Percentiles rank a stretch among this genome's conserved stretches.
Evolutionary conservation across 2,888 invertebrate species (phyloP).

Genomic region (Diarsia mendica): DNA sequence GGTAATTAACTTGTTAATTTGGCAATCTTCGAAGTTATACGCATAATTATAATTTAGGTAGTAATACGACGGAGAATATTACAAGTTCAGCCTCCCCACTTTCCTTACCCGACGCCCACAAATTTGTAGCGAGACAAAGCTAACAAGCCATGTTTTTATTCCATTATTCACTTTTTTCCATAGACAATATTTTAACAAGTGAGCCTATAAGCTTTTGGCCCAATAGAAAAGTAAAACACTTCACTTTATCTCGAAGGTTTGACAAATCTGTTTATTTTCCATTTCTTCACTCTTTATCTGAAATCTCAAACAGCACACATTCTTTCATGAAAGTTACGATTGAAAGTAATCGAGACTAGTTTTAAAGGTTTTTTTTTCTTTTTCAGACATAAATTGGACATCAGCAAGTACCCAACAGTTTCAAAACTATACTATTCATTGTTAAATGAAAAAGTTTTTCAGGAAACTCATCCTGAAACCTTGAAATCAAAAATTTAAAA

Average conservation of each 20-base stretch:
- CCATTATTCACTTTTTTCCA: slow-evolving; percentile 47
- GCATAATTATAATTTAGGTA: slow-evolving; percentile 41
- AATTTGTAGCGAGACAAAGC: slow-evolving; percentile 32
- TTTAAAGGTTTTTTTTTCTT: slow-evolving; percentile 9
- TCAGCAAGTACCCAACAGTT: slow-evolving; percentile 78
- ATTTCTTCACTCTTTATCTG: slow-evolving; percentile 34
- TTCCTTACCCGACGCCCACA: not conserved
- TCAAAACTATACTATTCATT: slow-evolving; percentile 78
- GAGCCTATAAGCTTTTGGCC: slow-evolving; percentile 30
- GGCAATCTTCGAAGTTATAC: slow-evolving; percentile 19
- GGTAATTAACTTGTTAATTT: slow-evolving; percentile 24
- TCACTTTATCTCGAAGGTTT: slow-evolving; percentile 26
- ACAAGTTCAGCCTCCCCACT: slow-evolving; percentile 15
- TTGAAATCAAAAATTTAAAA: slow-evolving; percentile 63
- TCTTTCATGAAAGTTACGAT: slow-evolving; percentile 32
- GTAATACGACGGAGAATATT: slow-evolving; percentile 23
- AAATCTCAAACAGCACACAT: slow-evolving; percentile 8
- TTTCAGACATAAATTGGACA: slow-evolving; percentile 80
- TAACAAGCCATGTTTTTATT: slow-evolving; percentile 56
- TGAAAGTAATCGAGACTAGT: slow-evolving; percentile 8
- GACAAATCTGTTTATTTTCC: slow-evolving; percentile 52
- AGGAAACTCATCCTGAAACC: slow-evolving; percentile 79
- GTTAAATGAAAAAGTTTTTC: slow-evolving; percentile 78
- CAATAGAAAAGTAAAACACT: slow-evolving; percentile 49
- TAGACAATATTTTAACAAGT: slow-evolving; percentile 44